phyloP scores from a whole-genome alignment of 2,797 vertebrate species.

The Cercopithecus hamlyni region DNA sequence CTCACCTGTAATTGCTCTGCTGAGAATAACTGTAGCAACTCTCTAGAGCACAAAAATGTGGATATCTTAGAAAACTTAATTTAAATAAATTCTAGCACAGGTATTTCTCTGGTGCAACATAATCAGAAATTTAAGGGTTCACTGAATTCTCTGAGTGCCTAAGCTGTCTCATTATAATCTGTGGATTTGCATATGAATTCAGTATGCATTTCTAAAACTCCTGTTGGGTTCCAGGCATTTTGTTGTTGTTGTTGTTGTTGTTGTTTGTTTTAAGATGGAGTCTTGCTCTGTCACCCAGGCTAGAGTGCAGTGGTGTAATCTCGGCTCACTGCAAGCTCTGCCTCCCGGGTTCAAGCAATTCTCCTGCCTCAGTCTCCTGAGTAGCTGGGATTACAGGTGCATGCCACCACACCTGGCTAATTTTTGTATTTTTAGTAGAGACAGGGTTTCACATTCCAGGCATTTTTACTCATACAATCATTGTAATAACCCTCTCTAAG shows the following conservation, averaged over 20 bases:
- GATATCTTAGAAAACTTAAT: conserved; percentile 72
- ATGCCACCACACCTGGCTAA: too few relatives aligned
- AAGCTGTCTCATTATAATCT: not conserved
- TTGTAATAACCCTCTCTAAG: not conserved
- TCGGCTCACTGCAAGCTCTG: too few relatives aligned
- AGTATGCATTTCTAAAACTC: not conserved
- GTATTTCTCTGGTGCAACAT: conserved; percentile 48
- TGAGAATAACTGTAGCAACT: conserved; percentile 72
- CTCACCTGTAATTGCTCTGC: conserved; percentile 80
- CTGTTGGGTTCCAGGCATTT: not conserved
- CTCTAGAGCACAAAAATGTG: conserved; percentile 68
- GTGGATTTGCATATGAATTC: not conserved
- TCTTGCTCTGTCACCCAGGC: too few relatives aligned
- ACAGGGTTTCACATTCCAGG: not conserved
- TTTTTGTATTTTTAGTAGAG: too few relatives aligned
- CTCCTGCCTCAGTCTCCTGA: too few relatives aligned
- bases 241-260: not conserved
- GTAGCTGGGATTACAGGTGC: too few relatives aligned
- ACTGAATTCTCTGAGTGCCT: conserved; percentile 30
- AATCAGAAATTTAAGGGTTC: conserved; percentile 37
- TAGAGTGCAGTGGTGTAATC: too few relatives aligned
- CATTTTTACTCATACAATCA: not conserved
- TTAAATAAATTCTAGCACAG: conserved; percentile 62
- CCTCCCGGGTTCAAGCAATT: too few relatives aligned
- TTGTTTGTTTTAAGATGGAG: too few relatives aligned